These are phyloP conservation scores for Dinomys branickii DNA, from an alignment of 2,113 vertebrate species.

Conservation along the genomic window DNA sequence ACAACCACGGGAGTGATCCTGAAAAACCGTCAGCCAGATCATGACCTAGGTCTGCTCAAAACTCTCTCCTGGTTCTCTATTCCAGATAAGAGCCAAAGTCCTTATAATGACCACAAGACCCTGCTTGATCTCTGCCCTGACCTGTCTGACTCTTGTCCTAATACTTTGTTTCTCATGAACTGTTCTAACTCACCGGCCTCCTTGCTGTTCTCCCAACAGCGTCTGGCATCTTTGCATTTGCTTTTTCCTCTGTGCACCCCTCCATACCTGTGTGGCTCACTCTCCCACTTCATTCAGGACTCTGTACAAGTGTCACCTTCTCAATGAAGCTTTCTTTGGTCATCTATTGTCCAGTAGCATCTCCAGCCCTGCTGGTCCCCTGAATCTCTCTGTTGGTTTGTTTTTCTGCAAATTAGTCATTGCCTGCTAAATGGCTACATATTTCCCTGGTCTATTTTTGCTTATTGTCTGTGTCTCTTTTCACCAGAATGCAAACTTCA, in stretches of 20 bases:
- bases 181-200: background rate
- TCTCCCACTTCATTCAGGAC: slow-evolving; percentile 1
- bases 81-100: background rate
- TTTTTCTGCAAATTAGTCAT: slow-evolving; percentile 11
- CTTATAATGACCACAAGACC: background rate
- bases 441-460: background rate
- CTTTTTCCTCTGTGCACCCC: background rate
- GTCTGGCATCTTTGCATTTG: slow-evolving; percentile 6
- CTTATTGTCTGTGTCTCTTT: background rate
- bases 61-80: background rate
- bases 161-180: background rate
- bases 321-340: background rate
- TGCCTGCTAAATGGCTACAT: background rate
- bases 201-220: background rate
- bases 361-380: background rate
- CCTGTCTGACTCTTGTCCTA: background rate
- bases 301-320: background rate
- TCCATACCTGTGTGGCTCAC: background rate
- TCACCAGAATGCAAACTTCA: background rate
- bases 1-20: background rate
- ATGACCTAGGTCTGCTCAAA: background rate
- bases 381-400: background rate
- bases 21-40: background rate
- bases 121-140: background rate
- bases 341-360: background rate